Evolutionary conservation across 2,797 vertebrate genomes (phyloP), one percentile per base, ranked within the genome.

Genomic region (Mionectes olivaceus): DNA sequence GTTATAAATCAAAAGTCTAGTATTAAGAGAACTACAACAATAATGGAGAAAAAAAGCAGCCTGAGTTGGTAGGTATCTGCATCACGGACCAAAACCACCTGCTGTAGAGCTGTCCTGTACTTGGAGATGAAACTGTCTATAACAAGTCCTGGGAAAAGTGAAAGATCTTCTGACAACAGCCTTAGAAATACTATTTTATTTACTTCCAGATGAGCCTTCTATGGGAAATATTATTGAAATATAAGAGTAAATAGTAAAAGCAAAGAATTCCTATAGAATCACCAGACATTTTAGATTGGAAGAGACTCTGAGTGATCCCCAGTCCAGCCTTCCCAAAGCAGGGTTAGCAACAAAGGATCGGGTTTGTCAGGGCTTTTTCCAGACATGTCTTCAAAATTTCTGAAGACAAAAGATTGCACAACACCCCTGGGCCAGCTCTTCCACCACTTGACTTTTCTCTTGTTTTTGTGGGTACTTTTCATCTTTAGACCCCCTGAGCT

Each of bases 91-190:
- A 75, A 73, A 53, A 8, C 1, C 47, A 39, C 6, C 43, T 21
- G 0, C 23, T 57, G 41, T 25, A 71, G 53, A 23, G 10, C 30
- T 69, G 25, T 6, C 9, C 30, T 21, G 13, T 28, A n/a, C 4
- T 1, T 0, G 0, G 53, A 41, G 46, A 12, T 44, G 47, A 47
- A 74, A 33, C 47, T 52, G 3, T 30, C 65, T 37, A 0, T 23
- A 55, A 35, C 24, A 35, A 37, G 15, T 10, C 7, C 4, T 0
- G 43, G 69, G 75, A 52, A 80, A 86, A 74, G 30, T 44, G 18
- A 1, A 30, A 89, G 44, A 2, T 41, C 37, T 70, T 69, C 67
- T 53, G 9, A 47, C 16, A 71, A 7, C 50, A 50, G 15, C 55
- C 47, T 32, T n/a, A 32, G 41, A 70, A 24, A 10, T 47, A 24